Conservation (phyloP, 64 coral and sea anemone species). For the Actinia tenebrosa region DNA sequence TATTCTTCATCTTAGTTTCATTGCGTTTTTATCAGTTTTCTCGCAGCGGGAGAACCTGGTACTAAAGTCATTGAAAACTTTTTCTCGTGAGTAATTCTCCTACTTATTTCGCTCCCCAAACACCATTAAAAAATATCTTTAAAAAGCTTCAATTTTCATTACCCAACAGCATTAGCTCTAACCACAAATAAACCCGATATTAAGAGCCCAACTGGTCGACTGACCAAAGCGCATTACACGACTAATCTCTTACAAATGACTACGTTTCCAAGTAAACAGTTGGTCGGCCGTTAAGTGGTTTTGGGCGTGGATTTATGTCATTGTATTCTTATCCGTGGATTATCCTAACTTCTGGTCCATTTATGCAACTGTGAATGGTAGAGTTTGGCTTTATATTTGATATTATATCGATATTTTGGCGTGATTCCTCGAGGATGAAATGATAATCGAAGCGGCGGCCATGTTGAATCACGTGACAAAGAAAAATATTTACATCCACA, state of each 20-base stretch:
- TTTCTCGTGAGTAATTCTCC: not conserved
- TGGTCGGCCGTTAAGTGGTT: not conserved
- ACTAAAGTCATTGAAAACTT: not conserved
- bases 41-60: not conserved
- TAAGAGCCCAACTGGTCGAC: not conserved
- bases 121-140: not conserved
- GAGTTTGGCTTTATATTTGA: not conserved
- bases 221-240: not conserved
- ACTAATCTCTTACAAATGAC: not conserved
- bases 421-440: not conserved
- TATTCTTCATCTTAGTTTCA: too few species aligned
- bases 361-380: not conserved
- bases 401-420: not conserved
- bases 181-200: not conserved
- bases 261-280: not conserved
- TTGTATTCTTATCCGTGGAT: not conserved
- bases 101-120: not conserved
- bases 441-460: not conserved
- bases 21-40: too few species aligned
- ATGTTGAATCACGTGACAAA: not conserved
- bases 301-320: not conserved
- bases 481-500: not conserved
- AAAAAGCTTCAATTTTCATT: not conserved
- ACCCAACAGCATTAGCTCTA: not conserved
- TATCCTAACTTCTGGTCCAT: not conserved